Evolutionary conservation across 2,113 vertebrate genomes (phyloP), one percentile per base, ranked within the genome.

Genomic region (Perccottus glenii): DNA sequence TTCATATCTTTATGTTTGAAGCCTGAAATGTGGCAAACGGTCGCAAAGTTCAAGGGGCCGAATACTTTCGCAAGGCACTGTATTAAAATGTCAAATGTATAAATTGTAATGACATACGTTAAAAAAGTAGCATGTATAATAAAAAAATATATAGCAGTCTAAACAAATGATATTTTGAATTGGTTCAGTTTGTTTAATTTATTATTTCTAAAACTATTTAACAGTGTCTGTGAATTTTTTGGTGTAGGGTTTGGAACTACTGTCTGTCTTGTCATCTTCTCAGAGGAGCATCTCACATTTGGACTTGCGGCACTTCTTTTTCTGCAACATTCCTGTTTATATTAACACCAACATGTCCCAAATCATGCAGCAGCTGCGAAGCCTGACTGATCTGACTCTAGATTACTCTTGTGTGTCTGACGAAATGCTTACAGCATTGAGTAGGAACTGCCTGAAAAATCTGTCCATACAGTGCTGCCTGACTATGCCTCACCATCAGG

Each of bases 361-460:
- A 2, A 9, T 9, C 36, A 53, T 80, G 32, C 16, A 6, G 11
- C 11, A 52, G 5, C 10, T 81, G 42, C 63, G 9, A 35, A 35
- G 57, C 64, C 67, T 84, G 63, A 69, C 43, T 6, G 0, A 62
- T 15, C 60, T 78, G 51, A 60, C 33, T 19, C 52, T 67, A 11
- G 76, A 53, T 56, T 83, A 80, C 61, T 73, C 72, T 43, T 73
- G 58, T 5, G 12, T 83, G 55, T 73, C 76, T 3, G 57, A 75
- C 15, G 49, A 78, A 32, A 47, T 81, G 64, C 64, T 84, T 2
- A 46, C 6, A 0, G 52, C 40, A 6, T 48, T 81, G 49, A 45
- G 55, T 15, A 8, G 27, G 11, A 73, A 7, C 4, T n/a, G 10
- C 46, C 16, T 75, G 50, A 36, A 56, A 55, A 68, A 1, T 1